Conservation (phyloP, 2,113 vertebrate genomes). For the Ammospiza caudacuta region DNA sequence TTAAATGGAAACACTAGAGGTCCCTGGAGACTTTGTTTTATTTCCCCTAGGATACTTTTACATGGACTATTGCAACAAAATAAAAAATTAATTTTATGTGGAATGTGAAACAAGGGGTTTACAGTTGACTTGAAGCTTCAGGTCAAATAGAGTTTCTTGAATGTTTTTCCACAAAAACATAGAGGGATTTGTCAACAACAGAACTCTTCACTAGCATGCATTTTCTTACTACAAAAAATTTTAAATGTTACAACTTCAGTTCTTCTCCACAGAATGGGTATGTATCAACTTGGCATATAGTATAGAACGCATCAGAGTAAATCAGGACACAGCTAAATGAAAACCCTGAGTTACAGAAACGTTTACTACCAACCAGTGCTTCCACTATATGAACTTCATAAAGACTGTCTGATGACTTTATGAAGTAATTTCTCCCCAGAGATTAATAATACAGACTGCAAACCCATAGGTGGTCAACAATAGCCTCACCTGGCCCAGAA, state of each 20-base stretch:
- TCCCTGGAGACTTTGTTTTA: slow-evolving; percentile 44
- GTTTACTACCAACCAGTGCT: neutral
- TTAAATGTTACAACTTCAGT: neutral
- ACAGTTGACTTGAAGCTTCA: neutral
- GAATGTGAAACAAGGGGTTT: neutral
- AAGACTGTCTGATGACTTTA: neutral
- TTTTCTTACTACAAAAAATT: neutral
- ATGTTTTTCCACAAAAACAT: neutral
- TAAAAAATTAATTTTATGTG: neutral
- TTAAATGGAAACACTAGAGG: slow-evolving; percentile 55
- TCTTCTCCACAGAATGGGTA: neutral
- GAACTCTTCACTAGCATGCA: neutral
- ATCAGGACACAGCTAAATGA: neutral
- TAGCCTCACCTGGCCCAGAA: neutral
- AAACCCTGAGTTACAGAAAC: neutral
- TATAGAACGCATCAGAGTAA: neutral
- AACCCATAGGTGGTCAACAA: neutral
- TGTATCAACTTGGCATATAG: neutral
- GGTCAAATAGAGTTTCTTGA: neutral
- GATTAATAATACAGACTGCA: neutral
- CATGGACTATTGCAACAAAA: neutral
- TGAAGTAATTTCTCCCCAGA: neutral
- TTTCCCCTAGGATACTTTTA: neutral
- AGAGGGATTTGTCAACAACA: neutral
- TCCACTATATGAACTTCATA: neutral